Percentiles rank a stretch among this genome's conserved stretches.
These are phyloP conservation scores for Noctua pronuba DNA, from an alignment of 2,888 invertebrate species.

Conservation along the genomic window DNA sequence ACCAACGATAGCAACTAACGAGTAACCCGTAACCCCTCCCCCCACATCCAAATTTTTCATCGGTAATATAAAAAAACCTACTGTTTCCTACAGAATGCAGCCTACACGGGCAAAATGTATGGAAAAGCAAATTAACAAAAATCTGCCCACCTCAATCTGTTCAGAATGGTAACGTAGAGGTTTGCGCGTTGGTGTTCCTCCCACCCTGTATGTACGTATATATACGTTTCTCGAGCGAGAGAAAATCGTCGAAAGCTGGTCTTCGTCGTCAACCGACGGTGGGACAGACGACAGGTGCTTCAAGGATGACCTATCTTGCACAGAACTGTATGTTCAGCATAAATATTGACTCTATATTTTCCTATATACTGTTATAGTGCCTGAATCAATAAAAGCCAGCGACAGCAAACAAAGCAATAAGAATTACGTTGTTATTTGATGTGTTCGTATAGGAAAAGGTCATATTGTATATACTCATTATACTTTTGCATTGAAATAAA, in stretches of 20 bases:
- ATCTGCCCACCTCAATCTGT: too few species aligned
- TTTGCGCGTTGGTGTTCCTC: too few species aligned
- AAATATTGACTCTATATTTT: conserved; percentile 25
- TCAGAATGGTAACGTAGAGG: too few species aligned
- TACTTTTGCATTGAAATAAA: conserved; percentile 79
- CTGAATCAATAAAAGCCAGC: conserved; percentile 26
- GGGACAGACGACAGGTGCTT: neutral
- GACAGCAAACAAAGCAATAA: conserved; percentile 67
- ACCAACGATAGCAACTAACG: too few species aligned
- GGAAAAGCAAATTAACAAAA: too few species aligned
- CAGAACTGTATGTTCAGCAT: conserved; percentile 6
- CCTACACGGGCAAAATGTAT: too few species aligned
- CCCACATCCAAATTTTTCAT: too few species aligned
- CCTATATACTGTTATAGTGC: conserved; percentile 36
- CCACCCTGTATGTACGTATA: neutral
- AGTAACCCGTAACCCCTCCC: too few species aligned
- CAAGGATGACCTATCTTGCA: neutral
- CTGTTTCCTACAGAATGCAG: too few species aligned
- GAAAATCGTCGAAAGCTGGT: neutral
- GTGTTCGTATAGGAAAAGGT: conserved; percentile 73
- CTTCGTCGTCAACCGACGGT: neutral
- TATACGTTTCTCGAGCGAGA: neutral
- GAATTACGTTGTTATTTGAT: conserved; percentile 66
- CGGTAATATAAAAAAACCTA: too few species aligned
- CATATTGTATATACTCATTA: conserved; percentile 78